phyloP scores from a whole-genome alignment of 2,797 vertebrate species.

The Xyrichtys novacula region DNA sequence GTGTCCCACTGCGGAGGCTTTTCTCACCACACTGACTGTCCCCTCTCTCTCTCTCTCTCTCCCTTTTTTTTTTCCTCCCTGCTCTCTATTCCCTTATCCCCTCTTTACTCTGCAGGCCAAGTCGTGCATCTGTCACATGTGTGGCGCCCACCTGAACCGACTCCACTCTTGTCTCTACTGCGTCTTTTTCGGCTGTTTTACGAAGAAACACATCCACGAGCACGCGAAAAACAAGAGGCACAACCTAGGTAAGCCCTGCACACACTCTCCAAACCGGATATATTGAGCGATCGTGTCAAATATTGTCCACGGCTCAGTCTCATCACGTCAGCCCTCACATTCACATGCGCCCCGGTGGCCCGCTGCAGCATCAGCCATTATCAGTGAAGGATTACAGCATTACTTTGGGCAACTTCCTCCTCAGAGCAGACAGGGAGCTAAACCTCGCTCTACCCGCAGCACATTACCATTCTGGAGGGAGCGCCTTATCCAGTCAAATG shows the following conservation, averaged over 20 bases:
- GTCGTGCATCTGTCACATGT: conserved; percentile 97
- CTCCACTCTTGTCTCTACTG: conserved; percentile 98
- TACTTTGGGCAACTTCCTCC: conserved; percentile 52
- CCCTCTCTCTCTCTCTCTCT: conserved; percentile 15
- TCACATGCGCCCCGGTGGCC: conserved; percentile 42
- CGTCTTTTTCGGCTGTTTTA: conserved; percentile 98
- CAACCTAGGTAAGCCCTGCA: conserved; percentile 91
- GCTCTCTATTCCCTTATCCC: not conserved
- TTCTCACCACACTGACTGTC: conserved; percentile 41
- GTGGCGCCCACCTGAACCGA: conserved; percentile 95
- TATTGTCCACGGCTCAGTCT: not conserved
- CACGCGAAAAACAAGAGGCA: conserved; percentile 97
- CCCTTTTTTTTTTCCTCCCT: conserved; percentile 2
- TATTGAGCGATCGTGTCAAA: not conserved
- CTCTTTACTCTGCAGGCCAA: conserved; percentile 86
- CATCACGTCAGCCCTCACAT: conserved; percentile 38
- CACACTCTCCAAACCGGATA: not conserved
- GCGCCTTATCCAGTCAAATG: conserved; percentile 60
- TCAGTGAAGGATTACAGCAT: conserved; percentile 61
- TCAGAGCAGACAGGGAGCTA: conserved; percentile 35
- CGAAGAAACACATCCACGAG: conserved; percentile 98
- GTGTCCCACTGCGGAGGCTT: conserved; percentile 34
- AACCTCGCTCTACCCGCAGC: conserved; percentile 36
- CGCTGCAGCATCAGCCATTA: conserved; percentile 63
- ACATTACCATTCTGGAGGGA: conserved; percentile 52